Evolutionary conservation across 2,113 vertebrate genomes (phyloP).

Genomic region (Podiceps cristatus): DNA sequence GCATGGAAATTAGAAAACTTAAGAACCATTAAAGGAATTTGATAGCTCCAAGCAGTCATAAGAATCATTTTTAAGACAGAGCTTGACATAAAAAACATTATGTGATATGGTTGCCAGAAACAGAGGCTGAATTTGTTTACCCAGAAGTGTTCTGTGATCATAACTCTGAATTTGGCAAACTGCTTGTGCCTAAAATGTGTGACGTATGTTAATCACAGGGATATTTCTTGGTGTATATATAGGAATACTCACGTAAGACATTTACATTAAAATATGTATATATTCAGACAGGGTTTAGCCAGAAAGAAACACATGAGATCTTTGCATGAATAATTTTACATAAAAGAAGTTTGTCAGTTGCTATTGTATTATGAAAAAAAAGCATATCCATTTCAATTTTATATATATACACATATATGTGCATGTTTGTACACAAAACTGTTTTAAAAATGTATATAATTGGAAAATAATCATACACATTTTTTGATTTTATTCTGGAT

Average conservation of each 20-base stretch:
- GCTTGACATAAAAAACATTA: constrained; percentile 27
- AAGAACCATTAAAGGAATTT: constrained; percentile 36
- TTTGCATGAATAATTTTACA: neutral
- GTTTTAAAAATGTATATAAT: neutral
- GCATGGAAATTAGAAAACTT: constrained; percentile 35
- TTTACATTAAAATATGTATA: neutral
- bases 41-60: constrained; percentile 12
- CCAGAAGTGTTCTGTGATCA: neutral
- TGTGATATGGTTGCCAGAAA: neutral
- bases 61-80: constrained; percentile 35
- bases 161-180: constrained; percentile 42
- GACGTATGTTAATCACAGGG: neutral
- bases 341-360: neutral
- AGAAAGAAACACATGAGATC: neutral
- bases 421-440: neutral
- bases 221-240: neutral
- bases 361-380: neutral
- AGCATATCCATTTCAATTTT: neutral
- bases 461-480: neutral
- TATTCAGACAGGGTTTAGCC: neutral
- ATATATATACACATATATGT: neutral
- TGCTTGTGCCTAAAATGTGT: neutral
- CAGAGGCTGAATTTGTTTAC: constrained; percentile 40
- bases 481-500: neutral
- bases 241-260: neutral